A percentile compares a stretch with the other conserved stretches of the same genome.
These are phyloP conservation scores for Camponotus fellah DNA, from an alignment of 2,888 invertebrate genomes.

Conservation along the genomic window DNA sequence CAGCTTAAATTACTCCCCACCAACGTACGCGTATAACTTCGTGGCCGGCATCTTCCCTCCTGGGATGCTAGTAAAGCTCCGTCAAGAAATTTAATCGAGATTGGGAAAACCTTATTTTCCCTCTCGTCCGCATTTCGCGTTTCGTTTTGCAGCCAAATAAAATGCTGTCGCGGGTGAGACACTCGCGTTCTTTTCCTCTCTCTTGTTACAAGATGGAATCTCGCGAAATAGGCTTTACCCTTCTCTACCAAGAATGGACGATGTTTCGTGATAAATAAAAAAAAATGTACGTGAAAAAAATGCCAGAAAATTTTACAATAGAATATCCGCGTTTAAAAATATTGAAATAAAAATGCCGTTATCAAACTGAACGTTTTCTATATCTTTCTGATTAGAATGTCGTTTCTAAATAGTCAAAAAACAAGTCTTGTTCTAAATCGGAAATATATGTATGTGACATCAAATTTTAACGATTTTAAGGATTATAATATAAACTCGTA, in stretches of 20 bases:
- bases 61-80: conserved; percentile 36
- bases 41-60: conserved; percentile 28
- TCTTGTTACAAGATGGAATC: conserved; percentile 36
- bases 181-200: conserved; percentile 1
- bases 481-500: conserved; percentile 7
- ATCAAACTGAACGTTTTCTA: conserved; percentile 2
- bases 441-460: not conserved
- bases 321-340: conserved; percentile 15
- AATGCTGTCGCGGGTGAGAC: conserved; percentile 46
- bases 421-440: not conserved
- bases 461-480: not conserved
- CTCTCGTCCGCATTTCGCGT: conserved; percentile 21
- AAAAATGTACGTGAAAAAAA: conserved; percentile 11
- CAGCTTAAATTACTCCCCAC: conserved; percentile 53
- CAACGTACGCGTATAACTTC: conserved; percentile 35
- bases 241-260: conserved; percentile 20
- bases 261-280: conserved; percentile 26
- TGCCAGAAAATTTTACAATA: conserved; percentile 5
- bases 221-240: conserved; percentile 36
- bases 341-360: conserved; percentile 3
- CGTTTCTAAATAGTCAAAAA: not conserved
- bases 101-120: conserved; percentile 52
- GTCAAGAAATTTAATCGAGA: conserved; percentile 56
- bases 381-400: not conserved
- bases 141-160: conserved; percentile 54